Evolutionary conservation across 2,113 vertebrate genomes (phyloP), one percentile per base, ranked within the genome.

Genomic region (Silurus meridionalis): DNA sequence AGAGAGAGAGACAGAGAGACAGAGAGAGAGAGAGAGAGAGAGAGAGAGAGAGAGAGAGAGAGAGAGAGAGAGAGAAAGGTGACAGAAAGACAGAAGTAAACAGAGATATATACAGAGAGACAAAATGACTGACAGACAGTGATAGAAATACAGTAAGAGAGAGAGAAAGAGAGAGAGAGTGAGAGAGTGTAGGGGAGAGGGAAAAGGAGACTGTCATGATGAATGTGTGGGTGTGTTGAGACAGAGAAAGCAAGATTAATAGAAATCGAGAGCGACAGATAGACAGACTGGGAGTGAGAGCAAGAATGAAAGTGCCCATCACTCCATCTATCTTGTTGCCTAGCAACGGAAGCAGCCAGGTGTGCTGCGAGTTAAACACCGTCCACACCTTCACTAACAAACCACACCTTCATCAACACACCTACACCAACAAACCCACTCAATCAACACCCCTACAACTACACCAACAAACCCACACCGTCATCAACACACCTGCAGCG

Each of bases 341-440:
- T 90, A 88, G 89, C 89, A 90, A 90, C 89, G 21, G 71, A 84
- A 86, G 67, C 84, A 66, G 83, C 37, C 82, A 86, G 83, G 80
- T 85, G 84, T 25, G 19, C 55, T 53, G 80, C 57, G 50, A 25
- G 50, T 53, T 53, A 53, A 77, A 77, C 14, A 77, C 50, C 53
- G 74, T n/a, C 37, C 71, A 74, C 71, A 74, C 71, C 71, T 74
- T 74, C 17, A 74, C 19, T 50, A 11, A 25, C n/a, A 66, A 79
- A 64, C n/a, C 61, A 77, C 50, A 57, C 52, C 74, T 55, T 77
- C 52, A 55, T 6, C 55, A 78, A 6, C 6, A 55, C 74, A 25
- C 17, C 37, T 37, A 37, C 37, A 46, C 60, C 0, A 61, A 37
- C 71, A 78, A 21, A 15, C 11, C 14, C 48, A 80, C 7, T 71